A percentile compares a stretch with the other conserved stretches of the same genome.
These are phyloP conservation scores for Anaspis maculata DNA, from an alignment of 2,888 invertebrate genomes.

Conservation along the genomic window DNA sequence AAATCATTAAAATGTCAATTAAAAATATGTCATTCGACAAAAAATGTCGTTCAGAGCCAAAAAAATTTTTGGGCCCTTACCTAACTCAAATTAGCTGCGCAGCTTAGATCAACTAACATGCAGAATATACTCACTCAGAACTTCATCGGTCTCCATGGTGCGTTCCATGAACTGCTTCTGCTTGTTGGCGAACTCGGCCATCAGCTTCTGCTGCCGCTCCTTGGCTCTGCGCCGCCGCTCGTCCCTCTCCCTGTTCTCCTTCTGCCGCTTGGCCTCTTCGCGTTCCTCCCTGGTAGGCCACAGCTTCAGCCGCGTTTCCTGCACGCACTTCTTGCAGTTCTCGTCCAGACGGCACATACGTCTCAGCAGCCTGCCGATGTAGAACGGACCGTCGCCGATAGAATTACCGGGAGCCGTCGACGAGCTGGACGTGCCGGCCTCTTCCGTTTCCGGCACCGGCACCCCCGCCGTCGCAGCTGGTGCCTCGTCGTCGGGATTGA, in stretches of 20 bases:
- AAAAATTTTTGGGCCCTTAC: no score
- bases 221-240: slow-evolving; percentile 77
- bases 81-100: no score
- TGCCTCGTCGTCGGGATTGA: slow-evolving; percentile 39
- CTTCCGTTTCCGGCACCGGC: slow-evolving; percentile 4
- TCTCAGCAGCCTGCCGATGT: slow-evolving; percentile 71
- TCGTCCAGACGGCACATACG: slow-evolving; percentile 65
- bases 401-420: slow-evolving; percentile 29
- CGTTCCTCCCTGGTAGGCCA: slow-evolving; percentile 78
- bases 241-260: slow-evolving; percentile 67
- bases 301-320: slow-evolving; percentile 60
- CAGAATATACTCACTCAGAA: slow-evolving; percentile 19
- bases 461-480: slow-evolving; percentile 31
- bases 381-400: slow-evolving; percentile 82
- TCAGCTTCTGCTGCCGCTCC: slow-evolving; percentile 83
- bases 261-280: slow-evolving; percentile 63
- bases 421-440: slow-evolving; percentile 6
- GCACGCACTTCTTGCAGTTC: slow-evolving; percentile 58
- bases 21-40: no score
- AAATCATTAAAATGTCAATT: no score
- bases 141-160: slow-evolving; percentile 54
- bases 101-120: neutral
- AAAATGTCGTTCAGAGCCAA: no score
- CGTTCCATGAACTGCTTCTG: slow-evolving; percentile 88
- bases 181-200: slow-evolving; percentile 86